Conservation (phyloP, 2,797 vertebrate species). For the Microhierax caerulescens region DNA sequence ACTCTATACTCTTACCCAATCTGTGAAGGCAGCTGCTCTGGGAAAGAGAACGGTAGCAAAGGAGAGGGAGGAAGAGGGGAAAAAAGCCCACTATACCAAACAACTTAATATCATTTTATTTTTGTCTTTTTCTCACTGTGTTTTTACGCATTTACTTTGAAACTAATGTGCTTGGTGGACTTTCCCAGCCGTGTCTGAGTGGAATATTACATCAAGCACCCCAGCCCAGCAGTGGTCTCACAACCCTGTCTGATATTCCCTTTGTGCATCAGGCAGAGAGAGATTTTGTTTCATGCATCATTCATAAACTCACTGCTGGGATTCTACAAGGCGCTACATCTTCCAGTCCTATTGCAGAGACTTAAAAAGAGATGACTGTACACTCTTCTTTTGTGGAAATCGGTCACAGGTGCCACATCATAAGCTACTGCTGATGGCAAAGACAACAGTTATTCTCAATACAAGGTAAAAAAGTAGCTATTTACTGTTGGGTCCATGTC, state of each 20-base stretch:
- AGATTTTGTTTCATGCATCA: conserved; percentile 61
- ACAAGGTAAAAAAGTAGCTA: not conserved
- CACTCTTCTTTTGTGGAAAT: not conserved
- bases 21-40: not conserved
- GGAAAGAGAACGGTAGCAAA: not conserved
- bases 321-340: not conserved
- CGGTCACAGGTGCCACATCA: not conserved
- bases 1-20: not conserved
- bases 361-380: not conserved
- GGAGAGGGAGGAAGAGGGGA: not conserved
- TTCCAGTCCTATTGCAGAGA: not conserved
- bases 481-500: not conserved
- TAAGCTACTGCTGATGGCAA: not conserved
- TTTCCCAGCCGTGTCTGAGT: not conserved
- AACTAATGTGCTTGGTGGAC: not conserved
- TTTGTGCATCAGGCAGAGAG: not conserved
- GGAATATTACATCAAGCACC: not conserved
- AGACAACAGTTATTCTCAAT: not conserved
- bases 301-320: conserved; percentile 47
- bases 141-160: not conserved
- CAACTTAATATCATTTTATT: not conserved
- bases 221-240: not conserved
- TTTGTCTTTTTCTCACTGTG: not conserved
- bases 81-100: not conserved
- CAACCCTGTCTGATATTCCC: conserved; percentile 23